Conservation (phyloP, 2,113 vertebrate genomes). For the Monopterus albus region DNA sequence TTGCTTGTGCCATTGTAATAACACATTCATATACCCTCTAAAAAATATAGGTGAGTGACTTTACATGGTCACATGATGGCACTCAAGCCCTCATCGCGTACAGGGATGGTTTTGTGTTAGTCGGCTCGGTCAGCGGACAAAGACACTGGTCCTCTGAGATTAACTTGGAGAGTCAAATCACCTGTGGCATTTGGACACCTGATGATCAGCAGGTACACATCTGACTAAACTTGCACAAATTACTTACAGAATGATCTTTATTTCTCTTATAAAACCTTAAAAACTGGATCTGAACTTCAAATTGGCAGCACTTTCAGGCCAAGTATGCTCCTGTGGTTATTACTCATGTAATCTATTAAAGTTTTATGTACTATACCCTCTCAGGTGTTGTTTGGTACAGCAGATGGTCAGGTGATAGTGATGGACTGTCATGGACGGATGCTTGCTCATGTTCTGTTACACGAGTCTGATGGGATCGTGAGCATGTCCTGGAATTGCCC, state of each 20-base stretch:
- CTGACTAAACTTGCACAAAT: not conserved
- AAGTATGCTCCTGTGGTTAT: conserved; percentile 6
- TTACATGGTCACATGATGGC: conserved; percentile 98
- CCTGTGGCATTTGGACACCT: conserved; percentile 99
- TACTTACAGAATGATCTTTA: too few species aligned
- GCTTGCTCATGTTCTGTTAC: conserved; percentile 95
- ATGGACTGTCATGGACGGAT: conserved; percentile 99
- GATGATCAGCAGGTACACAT: conserved; percentile 95
- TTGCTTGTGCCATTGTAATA: too few species aligned
- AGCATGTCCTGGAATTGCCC: conserved; percentile 99
- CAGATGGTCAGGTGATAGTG: conserved; percentile 98
- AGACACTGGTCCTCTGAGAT: conserved; percentile 99
- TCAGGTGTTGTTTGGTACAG: conserved; percentile 97
- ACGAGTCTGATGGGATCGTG: conserved; percentile 95
- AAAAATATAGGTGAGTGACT: conserved; percentile 99
- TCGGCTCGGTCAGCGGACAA: conserved; percentile 98
- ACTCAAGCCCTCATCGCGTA: conserved; percentile 98
- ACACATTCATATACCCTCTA: not conserved
- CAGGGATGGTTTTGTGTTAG: conserved; percentile 96
- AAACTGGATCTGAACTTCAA: too few species aligned
- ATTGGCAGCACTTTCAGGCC: not conserved
- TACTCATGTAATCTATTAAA: conserved; percentile 8
- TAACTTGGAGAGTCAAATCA: conserved; percentile 98
- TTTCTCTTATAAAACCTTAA: too few species aligned
- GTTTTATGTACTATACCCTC: conserved; percentile 28